phyloP scores from a whole-genome alignment of 2,113 vertebrate species.

The Brachypodius melanocephalos region DNA sequence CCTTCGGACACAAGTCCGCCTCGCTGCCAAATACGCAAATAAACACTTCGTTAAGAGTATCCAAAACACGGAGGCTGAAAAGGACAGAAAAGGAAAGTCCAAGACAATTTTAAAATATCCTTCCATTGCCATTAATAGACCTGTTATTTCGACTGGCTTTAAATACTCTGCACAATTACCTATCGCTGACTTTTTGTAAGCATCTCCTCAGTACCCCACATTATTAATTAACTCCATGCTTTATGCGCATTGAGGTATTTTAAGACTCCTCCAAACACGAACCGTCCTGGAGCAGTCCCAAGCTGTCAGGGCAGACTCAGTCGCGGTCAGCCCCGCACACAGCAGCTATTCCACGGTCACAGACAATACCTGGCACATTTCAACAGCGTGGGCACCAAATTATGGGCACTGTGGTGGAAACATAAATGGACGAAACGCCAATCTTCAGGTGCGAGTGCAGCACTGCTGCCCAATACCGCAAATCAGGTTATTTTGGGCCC shows the following conservation, averaged over 20 bases:
- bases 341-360: neutral
- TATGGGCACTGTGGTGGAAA: neutral
- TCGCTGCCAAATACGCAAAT: neutral
- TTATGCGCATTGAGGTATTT: neutral
- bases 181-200: neutral
- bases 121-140: neutral
- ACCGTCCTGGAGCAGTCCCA: no score
- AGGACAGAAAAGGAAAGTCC: neutral
- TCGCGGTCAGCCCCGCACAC: neutral
- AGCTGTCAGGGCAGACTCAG: neutral
- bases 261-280: fast-evolving
- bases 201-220: neutral
- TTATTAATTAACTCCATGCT: neutral
- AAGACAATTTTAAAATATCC: neutral
- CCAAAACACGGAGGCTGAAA: neutral
- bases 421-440: fast-evolving
- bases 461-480: neutral
- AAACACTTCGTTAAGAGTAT: fast-evolving
- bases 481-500: neutral
- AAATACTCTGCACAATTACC: neutral
- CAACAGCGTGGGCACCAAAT: neutral
- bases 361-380: no score
- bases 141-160: neutral
- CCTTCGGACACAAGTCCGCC: neutral
- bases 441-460: neutral